Conservation (phyloP, 2,888 invertebrate genomes). For the Pachliopta kotzebuea region DNA sequence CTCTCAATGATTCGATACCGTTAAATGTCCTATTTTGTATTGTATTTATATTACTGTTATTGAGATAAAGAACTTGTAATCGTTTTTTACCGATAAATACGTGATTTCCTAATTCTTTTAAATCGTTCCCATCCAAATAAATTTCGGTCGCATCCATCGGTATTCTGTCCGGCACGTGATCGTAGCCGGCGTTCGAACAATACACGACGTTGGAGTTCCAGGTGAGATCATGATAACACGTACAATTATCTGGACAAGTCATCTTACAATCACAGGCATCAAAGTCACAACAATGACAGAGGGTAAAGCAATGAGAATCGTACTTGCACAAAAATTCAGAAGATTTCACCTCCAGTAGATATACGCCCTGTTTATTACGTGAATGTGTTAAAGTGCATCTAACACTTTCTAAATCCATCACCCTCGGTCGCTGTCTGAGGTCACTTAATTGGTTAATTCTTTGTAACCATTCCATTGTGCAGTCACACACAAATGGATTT, state of each 20-base stretch:
- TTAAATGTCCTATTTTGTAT: conserved; percentile 91
- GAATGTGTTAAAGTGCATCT: conserved; percentile 88
- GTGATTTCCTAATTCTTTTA: conserved; percentile 89
- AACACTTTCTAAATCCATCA: conserved; percentile 89
- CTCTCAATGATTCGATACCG: conserved; percentile 86
- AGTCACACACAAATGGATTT: conserved; percentile 92
- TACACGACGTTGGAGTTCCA: conserved; percentile 93
- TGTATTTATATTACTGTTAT: conserved; percentile 87
- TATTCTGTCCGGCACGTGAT: conserved; percentile 87
- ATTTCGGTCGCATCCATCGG: conserved; percentile 95
- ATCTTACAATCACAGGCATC: conserved; percentile 95
- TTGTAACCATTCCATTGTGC: conserved; percentile 93
- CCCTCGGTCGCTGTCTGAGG: conserved; percentile 86
- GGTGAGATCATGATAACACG: conserved; percentile 92
- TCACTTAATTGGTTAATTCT: conserved; percentile 88
- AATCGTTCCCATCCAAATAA: conserved; percentile 90
- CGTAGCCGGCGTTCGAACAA: conserved; percentile 88
- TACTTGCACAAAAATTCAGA: conserved; percentile 91
- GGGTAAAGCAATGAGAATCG: conserved; percentile 90
- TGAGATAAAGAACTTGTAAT: conserved; percentile 87
- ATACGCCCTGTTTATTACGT: conserved; percentile 80
- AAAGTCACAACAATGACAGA: conserved; percentile 94
- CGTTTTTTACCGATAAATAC: conserved; percentile 93
- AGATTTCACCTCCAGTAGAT: conserved; percentile 84
- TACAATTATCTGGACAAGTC: conserved; percentile 92